Evolutionary conservation across 2,797 vertebrate genomes (phyloP).

Genomic region (Neosilurus mollespiculum): DNA sequence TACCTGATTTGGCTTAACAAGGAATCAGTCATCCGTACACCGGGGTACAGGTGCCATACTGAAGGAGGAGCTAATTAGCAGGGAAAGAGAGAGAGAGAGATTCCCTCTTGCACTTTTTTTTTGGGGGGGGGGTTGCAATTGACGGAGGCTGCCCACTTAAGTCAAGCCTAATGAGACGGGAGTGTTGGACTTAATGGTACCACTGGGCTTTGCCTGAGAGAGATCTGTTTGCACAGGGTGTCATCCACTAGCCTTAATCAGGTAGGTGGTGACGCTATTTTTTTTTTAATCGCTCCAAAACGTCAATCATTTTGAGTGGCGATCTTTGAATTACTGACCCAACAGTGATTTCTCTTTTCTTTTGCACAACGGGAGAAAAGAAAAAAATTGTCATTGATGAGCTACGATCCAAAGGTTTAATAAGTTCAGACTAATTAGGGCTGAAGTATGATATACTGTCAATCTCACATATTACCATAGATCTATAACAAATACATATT

Average conservation of each 20-base stretch:
- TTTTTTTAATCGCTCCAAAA: conserved; percentile 77
- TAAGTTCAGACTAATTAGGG: conserved; percentile 55
- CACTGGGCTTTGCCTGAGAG: conserved; percentile 81
- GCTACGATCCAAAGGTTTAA: conserved; percentile 47
- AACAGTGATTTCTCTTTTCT: conserved; percentile 37
- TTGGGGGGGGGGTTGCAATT: conserved; percentile 60
- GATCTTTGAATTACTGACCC: conserved; percentile 56
- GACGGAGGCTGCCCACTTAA: conserved; percentile 76
- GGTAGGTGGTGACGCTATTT: conserved; percentile 64
- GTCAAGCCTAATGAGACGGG: conserved; percentile 82
- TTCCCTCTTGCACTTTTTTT: conserved; percentile 73
- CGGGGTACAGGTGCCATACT: conserved; percentile 73
- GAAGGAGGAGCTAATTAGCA: conserved; percentile 82
- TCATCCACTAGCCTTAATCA: conserved; percentile 84
- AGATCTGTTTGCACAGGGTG: conserved; percentile 80
- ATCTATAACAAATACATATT: conserved; percentile 60
- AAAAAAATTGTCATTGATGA: not conserved
- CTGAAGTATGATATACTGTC: conserved; percentile 53
- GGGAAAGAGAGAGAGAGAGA: conserved; percentile 62
- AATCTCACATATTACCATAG: conserved; percentile 52
- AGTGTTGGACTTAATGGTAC: conserved; percentile 79
- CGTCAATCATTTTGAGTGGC: conserved; percentile 70
- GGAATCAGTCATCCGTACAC: conserved; percentile 53
- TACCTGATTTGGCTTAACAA: conserved; percentile 56
- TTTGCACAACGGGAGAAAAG: not conserved